Evolutionary conservation across 1,140 invertebrate species (phyloP).

Genomic region (Dufourea novaeangliae): DNA sequence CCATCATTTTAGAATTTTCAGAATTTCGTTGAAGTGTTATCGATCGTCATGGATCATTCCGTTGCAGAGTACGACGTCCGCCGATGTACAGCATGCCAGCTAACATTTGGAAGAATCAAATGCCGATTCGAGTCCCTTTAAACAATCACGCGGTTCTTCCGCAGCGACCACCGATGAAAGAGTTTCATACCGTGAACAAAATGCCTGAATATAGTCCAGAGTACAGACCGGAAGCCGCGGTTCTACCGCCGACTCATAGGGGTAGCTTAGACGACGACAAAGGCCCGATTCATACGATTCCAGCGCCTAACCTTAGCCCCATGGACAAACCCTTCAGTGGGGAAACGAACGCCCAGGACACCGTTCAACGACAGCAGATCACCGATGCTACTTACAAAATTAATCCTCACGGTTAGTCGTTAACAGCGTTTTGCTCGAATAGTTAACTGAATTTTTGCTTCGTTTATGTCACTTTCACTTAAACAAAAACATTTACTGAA

Average conservation of each 20-base stretch:
- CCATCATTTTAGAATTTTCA: too few species aligned
- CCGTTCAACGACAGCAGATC: constrained; percentile 34
- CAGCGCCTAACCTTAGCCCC: constrained; percentile 88
- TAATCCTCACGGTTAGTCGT: constrained; percentile 55
- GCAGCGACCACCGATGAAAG: constrained; percentile 66
- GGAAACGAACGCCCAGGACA: constrained; percentile 46
- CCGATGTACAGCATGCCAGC: constrained; percentile 70
- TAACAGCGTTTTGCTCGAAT: too few species aligned
- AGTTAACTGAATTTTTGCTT: too few species aligned
- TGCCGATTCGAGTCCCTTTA: constrained; percentile 60
- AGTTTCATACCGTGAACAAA: constrained; percentile 72
- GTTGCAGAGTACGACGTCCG: constrained; percentile 65
- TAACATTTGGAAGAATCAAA: constrained; percentile 69
- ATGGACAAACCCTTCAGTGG: constrained; percentile 70
- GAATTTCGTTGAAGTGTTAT: not conserved
- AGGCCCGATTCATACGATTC: constrained; percentile 91
- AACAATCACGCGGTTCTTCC: constrained; percentile 66
- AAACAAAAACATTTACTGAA: too few species aligned
- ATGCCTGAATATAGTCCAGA: constrained; percentile 72
- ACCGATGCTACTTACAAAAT: constrained; percentile 52
- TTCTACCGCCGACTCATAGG: constrained; percentile 66
- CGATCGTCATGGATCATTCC: not conserved
- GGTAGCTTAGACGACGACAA: constrained; percentile 81
- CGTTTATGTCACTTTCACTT: too few species aligned
- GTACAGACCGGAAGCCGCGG: constrained; percentile 66